A percentile compares a stretch with the other conserved stretches of the same genome.
Conservation (phyloP, 2,113 vertebrate species). For the Mormoops blainvillei region DNA sequence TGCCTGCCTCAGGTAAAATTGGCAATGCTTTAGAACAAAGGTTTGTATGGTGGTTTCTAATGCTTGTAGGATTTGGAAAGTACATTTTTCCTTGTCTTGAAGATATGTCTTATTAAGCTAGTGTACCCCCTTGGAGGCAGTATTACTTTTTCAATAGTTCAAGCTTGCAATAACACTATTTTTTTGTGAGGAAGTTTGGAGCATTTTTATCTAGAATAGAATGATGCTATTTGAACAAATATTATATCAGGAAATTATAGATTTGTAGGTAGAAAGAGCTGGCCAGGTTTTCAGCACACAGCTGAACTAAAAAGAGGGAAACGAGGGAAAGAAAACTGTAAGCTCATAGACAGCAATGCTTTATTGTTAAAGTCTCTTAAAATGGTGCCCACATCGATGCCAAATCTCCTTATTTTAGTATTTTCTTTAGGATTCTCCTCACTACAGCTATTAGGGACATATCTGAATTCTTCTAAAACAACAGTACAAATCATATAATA, state of each 20-base stretch:
- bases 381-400: background rate
- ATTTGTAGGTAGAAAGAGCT: constrained; percentile 61
- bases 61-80: constrained; percentile 79
- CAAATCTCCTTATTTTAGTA: background rate
- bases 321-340: background rate
- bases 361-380: background rate
- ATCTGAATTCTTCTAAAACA: background rate
- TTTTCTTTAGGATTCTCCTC: background rate
- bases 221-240: constrained; percentile 73
- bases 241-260: constrained; percentile 66
- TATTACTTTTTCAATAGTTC: constrained; percentile 75
- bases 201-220: constrained; percentile 63
- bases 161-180: constrained; percentile 73
- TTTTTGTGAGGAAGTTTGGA: constrained; percentile 71
- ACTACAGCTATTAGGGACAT: background rate
- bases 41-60: constrained; percentile 81
- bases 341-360: background rate
- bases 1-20: constrained; percentile 79
- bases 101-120: constrained; percentile 82
- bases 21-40: constrained; percentile 80
- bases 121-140: constrained; percentile 74
- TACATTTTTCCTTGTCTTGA: constrained; percentile 79
- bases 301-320: background rate
- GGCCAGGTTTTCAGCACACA: background rate
- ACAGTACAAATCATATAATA: background rate